These are phyloP conservation scores for Hypotaenidia philippensis DNA, from an alignment of 2,797 vertebrate species.

Conservation along the genomic window DNA sequence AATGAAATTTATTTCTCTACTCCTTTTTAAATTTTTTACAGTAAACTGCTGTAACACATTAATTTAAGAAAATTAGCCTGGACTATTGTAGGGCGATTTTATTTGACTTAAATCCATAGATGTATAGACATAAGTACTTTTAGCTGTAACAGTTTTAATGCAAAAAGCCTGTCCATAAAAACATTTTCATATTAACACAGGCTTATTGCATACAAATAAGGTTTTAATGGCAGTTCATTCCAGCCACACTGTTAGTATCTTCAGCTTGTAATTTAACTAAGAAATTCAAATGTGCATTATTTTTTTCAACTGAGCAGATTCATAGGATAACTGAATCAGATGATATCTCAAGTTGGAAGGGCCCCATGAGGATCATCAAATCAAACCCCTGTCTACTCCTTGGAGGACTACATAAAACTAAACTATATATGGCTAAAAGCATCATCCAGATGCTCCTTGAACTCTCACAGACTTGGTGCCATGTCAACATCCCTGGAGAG, in stretches of 20 bases:
- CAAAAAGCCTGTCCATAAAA: background rate
- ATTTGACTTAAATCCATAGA: background rate
- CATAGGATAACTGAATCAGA: background rate
- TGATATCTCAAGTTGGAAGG: background rate
- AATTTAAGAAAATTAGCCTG: background rate
- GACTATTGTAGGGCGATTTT: background rate
- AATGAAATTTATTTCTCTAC: background rate
- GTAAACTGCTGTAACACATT: background rate
- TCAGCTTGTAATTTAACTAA: background rate
- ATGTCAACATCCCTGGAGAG: accelerated
- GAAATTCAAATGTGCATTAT: background rate
- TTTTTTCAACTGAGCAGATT: background rate
- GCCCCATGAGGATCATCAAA: background rate
- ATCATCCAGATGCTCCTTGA: background rate
- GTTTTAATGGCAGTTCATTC: background rate
- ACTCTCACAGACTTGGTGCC: background rate
- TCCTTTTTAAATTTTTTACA: background rate
- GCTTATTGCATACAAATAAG: background rate
- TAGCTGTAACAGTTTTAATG: background rate
- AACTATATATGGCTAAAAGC: background rate
- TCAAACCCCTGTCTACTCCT: background rate
- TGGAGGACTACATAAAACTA: background rate
- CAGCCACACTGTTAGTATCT: background rate
- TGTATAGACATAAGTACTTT: background rate
- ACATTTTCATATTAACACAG: background rate